Percentiles rank a stretch among this genome's conserved stretches.
Conservation (phyloP, 2,113 vertebrate genomes). For the Dromas ardeola region DNA sequence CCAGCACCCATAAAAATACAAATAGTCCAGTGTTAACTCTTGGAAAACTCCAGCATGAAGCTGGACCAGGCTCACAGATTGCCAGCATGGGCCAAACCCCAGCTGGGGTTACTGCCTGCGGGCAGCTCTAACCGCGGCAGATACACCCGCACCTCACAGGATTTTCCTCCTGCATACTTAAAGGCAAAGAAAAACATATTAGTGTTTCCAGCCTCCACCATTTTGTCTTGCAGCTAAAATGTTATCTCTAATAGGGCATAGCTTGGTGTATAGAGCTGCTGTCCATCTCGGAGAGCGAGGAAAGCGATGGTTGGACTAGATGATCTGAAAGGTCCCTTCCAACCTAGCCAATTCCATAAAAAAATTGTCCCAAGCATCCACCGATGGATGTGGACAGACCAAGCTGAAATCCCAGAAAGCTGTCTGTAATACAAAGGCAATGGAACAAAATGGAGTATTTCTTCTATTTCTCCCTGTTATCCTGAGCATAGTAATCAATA, state of each 20-base stretch:
- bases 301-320: background rate
- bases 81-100: rapidly evolving
- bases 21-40: background rate
- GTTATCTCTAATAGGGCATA: background rate
- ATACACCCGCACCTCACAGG: background rate
- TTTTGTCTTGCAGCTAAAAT: background rate
- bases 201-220: background rate
- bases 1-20: background rate
- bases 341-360: background rate
- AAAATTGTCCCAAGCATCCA: background rate
- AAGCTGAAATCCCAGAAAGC: background rate
- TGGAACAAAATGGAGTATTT: background rate
- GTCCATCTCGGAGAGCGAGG: rapidly evolving
- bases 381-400: rapidly evolving
- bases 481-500: background rate
- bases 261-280: background rate
- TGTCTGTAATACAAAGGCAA: background rate
- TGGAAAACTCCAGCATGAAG: background rate
- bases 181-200: rapidly evolving
- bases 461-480: background rate
- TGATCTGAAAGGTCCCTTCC: background rate
- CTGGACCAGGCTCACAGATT: background rate
- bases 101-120: background rate
- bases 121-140: rapidly evolving
- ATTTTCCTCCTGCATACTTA: background rate